Conservation (phyloP, 2,888 invertebrate species). For the Mactromeris polynyma region DNA sequence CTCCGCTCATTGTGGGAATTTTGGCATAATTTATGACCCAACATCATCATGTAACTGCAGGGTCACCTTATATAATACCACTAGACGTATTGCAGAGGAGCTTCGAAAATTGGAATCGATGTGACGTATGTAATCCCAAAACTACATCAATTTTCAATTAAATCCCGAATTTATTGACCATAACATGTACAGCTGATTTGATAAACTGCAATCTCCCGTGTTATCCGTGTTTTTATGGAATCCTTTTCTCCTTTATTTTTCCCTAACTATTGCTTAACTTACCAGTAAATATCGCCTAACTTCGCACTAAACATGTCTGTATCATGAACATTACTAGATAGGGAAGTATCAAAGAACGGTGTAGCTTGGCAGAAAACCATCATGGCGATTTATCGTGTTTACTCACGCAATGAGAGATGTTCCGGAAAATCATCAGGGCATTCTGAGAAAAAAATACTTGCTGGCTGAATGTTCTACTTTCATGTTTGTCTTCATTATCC, state of each 20-base stretch:
- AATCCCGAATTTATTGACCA: constrained; percentile 25
- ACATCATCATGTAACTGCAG: background rate
- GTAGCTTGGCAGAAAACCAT: background rate
- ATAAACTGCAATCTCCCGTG: constrained; percentile 48
- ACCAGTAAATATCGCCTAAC: constrained; percentile 15
- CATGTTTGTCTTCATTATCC: background rate
- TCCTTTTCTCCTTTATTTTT: background rate
- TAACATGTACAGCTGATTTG: constrained; percentile 52
- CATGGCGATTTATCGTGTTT: background rate
- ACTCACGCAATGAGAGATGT: constrained; percentile 19
- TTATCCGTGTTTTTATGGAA: constrained; percentile 14
- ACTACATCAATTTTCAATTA: constrained; percentile 45
- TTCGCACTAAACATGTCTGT: constrained; percentile 33
- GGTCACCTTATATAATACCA: background rate
- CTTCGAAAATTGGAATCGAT: background rate
- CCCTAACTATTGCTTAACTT: constrained; percentile 14
- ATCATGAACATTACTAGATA: constrained; percentile 19
- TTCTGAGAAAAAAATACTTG: background rate
- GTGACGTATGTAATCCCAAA: constrained; percentile 1
- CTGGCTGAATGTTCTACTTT: constrained; percentile 1
- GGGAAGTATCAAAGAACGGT: background rate
- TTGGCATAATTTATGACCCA: background rate
- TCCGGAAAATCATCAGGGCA: constrained; percentile 8
- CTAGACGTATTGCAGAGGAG: background rate
- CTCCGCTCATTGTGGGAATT: background rate